These are phyloP conservation scores for Sarcophaga bullata DNA, from an alignment of 1,140 invertebrate species.

Conservation along the genomic window DNA sequence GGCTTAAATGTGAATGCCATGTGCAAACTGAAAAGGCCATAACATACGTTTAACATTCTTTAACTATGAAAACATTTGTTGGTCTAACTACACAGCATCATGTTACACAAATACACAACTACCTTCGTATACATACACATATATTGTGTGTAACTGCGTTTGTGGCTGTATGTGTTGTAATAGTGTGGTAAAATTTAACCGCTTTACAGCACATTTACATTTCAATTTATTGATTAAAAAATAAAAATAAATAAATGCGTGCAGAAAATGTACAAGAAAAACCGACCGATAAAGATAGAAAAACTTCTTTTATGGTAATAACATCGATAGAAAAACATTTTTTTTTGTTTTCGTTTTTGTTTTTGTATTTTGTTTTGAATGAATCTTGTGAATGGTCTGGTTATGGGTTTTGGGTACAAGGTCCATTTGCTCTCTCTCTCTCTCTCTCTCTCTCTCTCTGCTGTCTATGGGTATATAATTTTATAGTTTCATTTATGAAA, in stretches of 20 bases:
- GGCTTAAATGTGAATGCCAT: slow-evolving; percentile 4
- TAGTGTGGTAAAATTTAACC: slow-evolving; percentile 34
- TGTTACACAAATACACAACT: neutral
- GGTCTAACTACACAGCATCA: neutral
- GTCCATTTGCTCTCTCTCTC: slow-evolving; percentile 4
- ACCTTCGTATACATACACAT: neutral
- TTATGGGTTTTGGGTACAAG: neutral
- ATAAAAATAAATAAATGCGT: neutral
- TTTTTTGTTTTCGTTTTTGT: too few relatives aligned
- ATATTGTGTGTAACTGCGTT: neutral
- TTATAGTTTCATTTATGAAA: slow-evolving; percentile 35
- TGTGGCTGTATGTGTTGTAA: slow-evolving; percentile 28
- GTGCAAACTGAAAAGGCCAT: neutral
- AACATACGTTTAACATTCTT: neutral
- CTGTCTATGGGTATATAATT: slow-evolving; percentile 23
- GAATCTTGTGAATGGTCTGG: neutral
- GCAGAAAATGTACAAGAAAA: too few relatives aligned
- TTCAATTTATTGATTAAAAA: slow-evolving; percentile 35
- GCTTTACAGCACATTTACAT: slow-evolving; percentile 38
- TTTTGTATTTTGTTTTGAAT: too few relatives aligned
- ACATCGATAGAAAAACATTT: too few relatives aligned
- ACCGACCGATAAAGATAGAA: too few relatives aligned
- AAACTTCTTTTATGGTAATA: too few relatives aligned
- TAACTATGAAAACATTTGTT: slow-evolving; percentile 5
- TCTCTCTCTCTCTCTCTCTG: neutral